phyloP scores from a whole-genome alignment of 1,140 invertebrate species.

The Orius insidiosus region DNA sequence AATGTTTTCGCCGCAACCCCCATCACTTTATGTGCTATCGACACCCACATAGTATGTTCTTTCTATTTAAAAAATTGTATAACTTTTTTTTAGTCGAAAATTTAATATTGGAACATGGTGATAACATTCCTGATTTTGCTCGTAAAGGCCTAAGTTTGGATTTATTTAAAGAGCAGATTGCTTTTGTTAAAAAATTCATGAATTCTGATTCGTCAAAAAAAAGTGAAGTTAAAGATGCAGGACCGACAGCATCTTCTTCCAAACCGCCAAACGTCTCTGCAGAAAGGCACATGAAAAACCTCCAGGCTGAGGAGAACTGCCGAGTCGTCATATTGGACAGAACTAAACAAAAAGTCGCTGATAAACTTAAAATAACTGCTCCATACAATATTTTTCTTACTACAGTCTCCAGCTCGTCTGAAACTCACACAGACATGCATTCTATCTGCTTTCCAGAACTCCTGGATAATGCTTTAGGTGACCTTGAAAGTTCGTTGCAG shows the following conservation, averaged over 20 bases:
- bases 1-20: constrained; percentile 71
- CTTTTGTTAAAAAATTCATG: background rate
- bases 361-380: constrained; percentile 44
- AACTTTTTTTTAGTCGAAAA: constrained; percentile 1
- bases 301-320: constrained; percentile 11
- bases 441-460: constrained; percentile 58
- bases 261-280: background rate
- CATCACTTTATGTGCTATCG: constrained; percentile 56
- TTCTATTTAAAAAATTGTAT: too few relatives aligned
- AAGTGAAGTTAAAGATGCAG: constrained; percentile 4
- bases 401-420: constrained; percentile 38
- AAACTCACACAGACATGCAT: constrained; percentile 42
- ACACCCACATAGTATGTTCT: constrained; percentile 34
- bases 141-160: background rate
- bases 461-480: constrained; percentile 53
- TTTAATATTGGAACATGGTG: background rate
- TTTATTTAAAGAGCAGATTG: background rate
- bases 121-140: background rate
- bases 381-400: constrained; percentile 74
- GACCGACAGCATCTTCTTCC: background rate
- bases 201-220: too few relatives aligned
- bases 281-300: constrained; percentile 3
- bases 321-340: constrained; percentile 9
- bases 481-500: constrained; percentile 54
- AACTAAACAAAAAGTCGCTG: constrained; percentile 27